Conservation (phyloP, 2,797 vertebrate species). For the Petrocephalus sullivani region DNA sequence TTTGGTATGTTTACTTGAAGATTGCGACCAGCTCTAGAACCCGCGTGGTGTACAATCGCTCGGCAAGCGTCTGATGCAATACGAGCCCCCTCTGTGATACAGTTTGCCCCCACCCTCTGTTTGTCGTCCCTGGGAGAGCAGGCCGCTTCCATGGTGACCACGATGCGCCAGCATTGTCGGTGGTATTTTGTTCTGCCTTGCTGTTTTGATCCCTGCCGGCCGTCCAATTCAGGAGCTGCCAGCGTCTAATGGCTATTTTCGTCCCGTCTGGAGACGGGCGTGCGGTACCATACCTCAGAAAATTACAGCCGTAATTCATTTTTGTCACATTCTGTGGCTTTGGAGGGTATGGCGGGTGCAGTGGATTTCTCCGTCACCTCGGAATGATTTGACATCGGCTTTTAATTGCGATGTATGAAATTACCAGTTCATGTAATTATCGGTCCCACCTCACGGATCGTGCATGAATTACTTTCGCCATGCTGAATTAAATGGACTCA, state of each 20-base stretch:
- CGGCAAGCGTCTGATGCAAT: neutral
- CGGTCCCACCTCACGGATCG: neutral
- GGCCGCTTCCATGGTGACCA: neutral
- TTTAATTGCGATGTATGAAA: conserved; percentile 20
- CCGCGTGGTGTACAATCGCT: neutral
- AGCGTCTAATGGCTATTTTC: conserved; percentile 9
- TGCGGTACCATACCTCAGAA: neutral
- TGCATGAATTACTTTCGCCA: conserved; percentile 10
- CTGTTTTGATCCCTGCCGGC: neutral
- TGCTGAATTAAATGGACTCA: conserved; percentile 3
- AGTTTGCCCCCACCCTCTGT: neutral
- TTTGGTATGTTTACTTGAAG: neutral
- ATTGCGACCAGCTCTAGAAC: neutral
- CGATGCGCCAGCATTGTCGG: neutral
- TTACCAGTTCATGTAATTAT: conserved; percentile 15
- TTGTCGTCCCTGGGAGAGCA: neutral
- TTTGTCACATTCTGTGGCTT: neutral
- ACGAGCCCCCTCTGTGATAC: neutral
- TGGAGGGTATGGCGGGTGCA: neutral
- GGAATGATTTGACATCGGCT: neutral
- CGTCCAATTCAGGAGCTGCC: neutral
- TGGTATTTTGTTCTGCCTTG: neutral
- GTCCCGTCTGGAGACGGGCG: neutral
- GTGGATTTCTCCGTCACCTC: neutral
- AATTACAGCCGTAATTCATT: conserved; percentile 16